Conservation (phyloP, 2,888 invertebrate genomes). For the Rhodophaea formosa region DNA sequence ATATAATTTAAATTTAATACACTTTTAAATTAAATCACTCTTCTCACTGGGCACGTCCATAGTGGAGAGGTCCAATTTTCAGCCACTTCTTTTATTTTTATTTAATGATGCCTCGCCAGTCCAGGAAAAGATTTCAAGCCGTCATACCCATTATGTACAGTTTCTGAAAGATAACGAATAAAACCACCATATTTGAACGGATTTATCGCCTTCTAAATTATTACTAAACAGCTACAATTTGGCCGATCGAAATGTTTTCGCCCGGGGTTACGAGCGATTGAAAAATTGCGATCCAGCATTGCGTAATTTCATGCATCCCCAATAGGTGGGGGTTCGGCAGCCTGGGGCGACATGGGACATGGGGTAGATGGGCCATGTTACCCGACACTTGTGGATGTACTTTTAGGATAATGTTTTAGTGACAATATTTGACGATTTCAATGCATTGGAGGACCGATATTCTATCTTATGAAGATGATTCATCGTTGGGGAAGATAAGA, state of each 20-base stretch:
- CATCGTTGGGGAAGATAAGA: not conserved
- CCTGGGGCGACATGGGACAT: slow-evolving; percentile 37
- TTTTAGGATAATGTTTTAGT: slow-evolving; percentile 14
- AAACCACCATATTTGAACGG: slow-evolving; percentile 25
- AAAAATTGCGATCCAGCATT: slow-evolving; percentile 65
- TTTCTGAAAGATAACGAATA: no score
- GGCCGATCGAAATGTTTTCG: slow-evolving; percentile 46
- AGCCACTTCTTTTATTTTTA: no score
- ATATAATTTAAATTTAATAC: no score
- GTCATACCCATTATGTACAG: no score
- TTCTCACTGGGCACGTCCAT: no score
- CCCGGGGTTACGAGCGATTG: slow-evolving; percentile 65
- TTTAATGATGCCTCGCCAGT: no score
- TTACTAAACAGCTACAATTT: slow-evolving; percentile 63
- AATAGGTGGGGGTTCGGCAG: slow-evolving; percentile 39
- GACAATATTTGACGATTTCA: slow-evolving; percentile 9
- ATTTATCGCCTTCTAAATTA: slow-evolving; percentile 52
- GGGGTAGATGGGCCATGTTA: slow-evolving; percentile 34
- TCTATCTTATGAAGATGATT: not conserved
- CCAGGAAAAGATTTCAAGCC: no score
- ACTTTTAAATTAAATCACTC: no score
- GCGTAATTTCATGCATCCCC: slow-evolving; percentile 60
- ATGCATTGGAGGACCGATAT: not conserved
- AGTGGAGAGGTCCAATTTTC: no score
- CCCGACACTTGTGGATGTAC: slow-evolving; percentile 17